These are phyloP conservation scores for Trichosurus vulpecula DNA, from an alignment of 2,797 vertebrate species.

Conservation along the genomic window DNA sequence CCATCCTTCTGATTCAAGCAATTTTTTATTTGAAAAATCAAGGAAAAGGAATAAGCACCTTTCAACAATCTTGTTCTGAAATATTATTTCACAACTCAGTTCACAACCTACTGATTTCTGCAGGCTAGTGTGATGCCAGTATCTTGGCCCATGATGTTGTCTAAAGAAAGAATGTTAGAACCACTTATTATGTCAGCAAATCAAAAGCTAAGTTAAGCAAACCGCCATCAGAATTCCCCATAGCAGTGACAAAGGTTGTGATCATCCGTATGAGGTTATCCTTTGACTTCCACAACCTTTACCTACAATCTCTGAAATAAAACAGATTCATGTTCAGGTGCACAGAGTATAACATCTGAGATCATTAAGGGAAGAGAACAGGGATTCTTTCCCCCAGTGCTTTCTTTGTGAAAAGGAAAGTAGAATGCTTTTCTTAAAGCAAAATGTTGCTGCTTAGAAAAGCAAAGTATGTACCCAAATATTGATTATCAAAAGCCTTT, in stretches of 20 bases:
- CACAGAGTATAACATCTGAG: slow-evolving; percentile 12
- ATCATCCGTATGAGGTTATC: slow-evolving; percentile 40
- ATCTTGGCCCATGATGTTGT: not conserved
- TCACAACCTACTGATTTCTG: slow-evolving; percentile 27
- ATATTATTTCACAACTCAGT: slow-evolving; percentile 21
- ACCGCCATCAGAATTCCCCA: not conserved
- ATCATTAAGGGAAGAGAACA: not conserved
- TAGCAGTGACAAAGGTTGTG: slow-evolving; percentile 19
- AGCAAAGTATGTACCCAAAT: slow-evolving; percentile 37
- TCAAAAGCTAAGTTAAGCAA: slow-evolving; percentile 25
- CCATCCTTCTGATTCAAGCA: slow-evolving; percentile 48
- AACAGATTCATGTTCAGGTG: slow-evolving; percentile 12
- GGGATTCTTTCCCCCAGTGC: not conserved
- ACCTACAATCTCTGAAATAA: slow-evolving; percentile 14
- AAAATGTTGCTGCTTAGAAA: slow-evolving; percentile 17
- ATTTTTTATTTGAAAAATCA: slow-evolving; percentile 61
- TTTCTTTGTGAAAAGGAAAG: slow-evolving; percentile 15
- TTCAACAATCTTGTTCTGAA: slow-evolving; percentile 3
- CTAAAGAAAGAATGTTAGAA: not conserved
- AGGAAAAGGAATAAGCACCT: slow-evolving; percentile 58
- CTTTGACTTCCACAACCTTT: not conserved
- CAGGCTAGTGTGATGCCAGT: not conserved
- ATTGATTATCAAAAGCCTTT: not conserved
- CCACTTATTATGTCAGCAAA: not conserved
- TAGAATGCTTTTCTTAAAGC: slow-evolving; percentile 38